A percentile compares a stretch with the other conserved stretches of the same genome.
Conservation (phyloP, 2,797 vertebrate genomes). For the Protosalanx chinensis region DNA sequence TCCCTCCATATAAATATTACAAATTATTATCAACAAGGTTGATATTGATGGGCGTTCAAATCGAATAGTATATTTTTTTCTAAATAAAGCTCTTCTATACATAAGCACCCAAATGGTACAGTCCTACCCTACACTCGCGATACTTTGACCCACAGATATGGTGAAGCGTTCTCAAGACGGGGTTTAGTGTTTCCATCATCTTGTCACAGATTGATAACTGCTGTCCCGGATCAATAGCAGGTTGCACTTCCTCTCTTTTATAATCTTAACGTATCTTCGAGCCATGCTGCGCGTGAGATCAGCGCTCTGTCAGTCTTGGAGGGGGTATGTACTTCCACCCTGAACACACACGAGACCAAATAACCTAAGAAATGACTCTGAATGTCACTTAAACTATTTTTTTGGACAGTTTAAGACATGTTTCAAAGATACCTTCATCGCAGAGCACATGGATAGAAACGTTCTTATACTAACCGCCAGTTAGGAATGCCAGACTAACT, state of each 20-base stretch:
- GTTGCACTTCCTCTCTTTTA: background rate
- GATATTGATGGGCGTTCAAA: no score
- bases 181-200: background rate
- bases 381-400: background rate
- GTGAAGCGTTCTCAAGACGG: background rate
- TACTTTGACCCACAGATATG: background rate
- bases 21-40: background rate
- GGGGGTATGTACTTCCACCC: conserved; percentile 65
- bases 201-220: background rate
- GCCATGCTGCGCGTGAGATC: conserved; percentile 65
- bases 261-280: background rate
- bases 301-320: conserved; percentile 48
- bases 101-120: conserved; percentile 4
- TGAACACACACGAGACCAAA: conserved; percentile 43
- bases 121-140: conserved; percentile 14
- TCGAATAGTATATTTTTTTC: background rate
- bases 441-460: background rate
- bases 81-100: background rate
- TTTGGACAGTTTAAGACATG: background rate
- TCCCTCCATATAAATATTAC: no score
- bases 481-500: background rate
- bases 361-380: conserved; percentile 23
- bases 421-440: background rate
- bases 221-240: background rate
- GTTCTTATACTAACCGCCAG: background rate